Conservation (phyloP, 2,113 vertebrate species). For the Dermatemys mawii region DNA sequence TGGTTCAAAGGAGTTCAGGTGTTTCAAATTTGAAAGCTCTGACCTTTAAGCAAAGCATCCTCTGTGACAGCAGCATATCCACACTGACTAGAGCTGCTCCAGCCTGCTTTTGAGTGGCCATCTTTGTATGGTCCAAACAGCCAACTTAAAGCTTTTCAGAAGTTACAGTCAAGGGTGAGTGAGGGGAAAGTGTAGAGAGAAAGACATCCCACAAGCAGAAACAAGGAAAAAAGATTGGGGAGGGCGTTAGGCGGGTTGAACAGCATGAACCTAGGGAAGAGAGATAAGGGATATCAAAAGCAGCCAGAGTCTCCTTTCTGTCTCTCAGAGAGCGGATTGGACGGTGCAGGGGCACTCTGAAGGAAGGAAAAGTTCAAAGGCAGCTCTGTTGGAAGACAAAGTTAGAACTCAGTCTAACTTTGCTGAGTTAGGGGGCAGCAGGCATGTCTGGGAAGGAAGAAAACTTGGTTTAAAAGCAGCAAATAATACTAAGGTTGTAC, state of each 20-base stretch:
- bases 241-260: background rate
- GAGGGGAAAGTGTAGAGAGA: background rate
- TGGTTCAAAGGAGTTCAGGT: background rate
- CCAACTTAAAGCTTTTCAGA: background rate
- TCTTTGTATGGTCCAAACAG: background rate
- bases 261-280: background rate
- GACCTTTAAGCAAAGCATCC: background rate
- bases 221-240: background rate
- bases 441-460: background rate
- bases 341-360: rapidly evolving
- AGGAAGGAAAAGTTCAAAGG: background rate
- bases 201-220: background rate
- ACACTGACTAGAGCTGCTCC: background rate
- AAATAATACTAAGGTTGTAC: background rate
- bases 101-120: background rate
- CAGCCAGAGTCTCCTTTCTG: background rate
- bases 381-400: background rate
- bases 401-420: background rate
- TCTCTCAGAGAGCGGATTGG: background rate
- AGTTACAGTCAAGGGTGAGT: background rate
- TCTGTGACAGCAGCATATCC: background rate
- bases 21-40: background rate
- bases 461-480: background rate
- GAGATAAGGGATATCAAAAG: background rate
- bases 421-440: background rate